Conservation (phyloP, 2,888 invertebrate genomes). For the Drosophila sordidapex region DNA sequence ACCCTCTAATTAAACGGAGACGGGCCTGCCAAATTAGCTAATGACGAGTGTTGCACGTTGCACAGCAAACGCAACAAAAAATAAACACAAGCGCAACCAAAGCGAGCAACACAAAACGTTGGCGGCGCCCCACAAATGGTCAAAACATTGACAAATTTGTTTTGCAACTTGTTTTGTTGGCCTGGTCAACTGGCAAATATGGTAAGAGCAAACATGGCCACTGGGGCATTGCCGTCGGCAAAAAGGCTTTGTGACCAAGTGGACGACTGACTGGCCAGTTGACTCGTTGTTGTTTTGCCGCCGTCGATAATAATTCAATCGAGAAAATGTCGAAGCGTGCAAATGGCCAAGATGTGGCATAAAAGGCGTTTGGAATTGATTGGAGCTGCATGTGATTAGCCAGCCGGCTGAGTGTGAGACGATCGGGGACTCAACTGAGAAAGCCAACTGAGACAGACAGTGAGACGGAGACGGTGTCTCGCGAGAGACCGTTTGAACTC, state of each 20-base stretch:
- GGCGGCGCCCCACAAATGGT: constrained; percentile 68
- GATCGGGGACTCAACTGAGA: constrained; percentile 15
- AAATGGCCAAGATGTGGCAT: constrained; percentile 65
- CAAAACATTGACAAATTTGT: constrained; percentile 78
- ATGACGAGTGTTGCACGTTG: constrained; percentile 52
- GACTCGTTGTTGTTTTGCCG: constrained; percentile 25
- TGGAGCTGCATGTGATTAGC: constrained; percentile 77
- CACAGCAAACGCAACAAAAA: constrained; percentile 2
- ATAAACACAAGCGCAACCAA: constrained; percentile 33
- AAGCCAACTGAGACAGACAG: neutral
- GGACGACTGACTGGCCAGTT: constrained; percentile 3
- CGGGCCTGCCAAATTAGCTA: constrained; percentile 78
- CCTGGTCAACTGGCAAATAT: constrained; percentile 42
- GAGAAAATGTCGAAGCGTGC: constrained; percentile 80
- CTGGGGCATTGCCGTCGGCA: constrained; percentile 56
- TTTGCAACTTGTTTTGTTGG: constrained; percentile 72
- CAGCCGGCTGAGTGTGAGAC: constrained; percentile 40
- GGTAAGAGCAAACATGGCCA: constrained; percentile 49
- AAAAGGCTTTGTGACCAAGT: constrained; percentile 38
- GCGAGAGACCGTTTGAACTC: constrained; percentile 7
- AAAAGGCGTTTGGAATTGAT: constrained; percentile 79
- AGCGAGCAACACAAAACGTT: constrained; percentile 31
- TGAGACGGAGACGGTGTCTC: neutral
- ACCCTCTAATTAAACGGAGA: constrained; percentile 74
- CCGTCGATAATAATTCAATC: constrained; percentile 77